Percentiles rank a stretch among this genome's conserved stretches.
Evolutionary conservation across 2,888 invertebrate species (phyloP).

Genomic region (Cenopis cana): DNA sequence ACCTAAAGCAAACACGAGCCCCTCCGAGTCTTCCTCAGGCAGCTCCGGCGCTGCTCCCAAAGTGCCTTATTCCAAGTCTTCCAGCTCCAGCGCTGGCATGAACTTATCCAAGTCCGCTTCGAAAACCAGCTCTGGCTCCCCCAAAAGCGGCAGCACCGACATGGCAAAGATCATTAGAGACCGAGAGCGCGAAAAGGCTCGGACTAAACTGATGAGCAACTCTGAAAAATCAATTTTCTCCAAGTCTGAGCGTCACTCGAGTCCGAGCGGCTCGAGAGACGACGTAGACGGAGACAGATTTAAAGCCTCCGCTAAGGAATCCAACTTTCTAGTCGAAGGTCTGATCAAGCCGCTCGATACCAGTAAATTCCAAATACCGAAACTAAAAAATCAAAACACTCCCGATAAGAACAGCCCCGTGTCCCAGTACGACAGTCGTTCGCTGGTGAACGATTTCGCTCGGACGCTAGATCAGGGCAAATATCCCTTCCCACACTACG

Average conservation of each 20-base stretch:
- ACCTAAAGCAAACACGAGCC: conserved; percentile 75
- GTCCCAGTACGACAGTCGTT: conserved; percentile 74
- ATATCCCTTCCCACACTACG: conserved; percentile 77
- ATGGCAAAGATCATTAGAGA: conserved; percentile 83
- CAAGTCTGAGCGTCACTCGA: conserved; percentile 87
- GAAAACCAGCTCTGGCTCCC: conserved; percentile 85
- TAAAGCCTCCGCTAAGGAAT: conserved; percentile 86
- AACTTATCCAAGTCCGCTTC: conserved; percentile 79
- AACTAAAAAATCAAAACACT: conserved; percentile 85
- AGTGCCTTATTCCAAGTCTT: conserved; percentile 81
- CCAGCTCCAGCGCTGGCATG: conserved; percentile 73
- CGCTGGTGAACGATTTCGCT: conserved; percentile 78
- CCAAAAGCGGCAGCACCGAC: conserved; percentile 86
- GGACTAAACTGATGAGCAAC: conserved; percentile 85
- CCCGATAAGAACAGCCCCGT: conserved; percentile 77
- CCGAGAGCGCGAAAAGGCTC: conserved; percentile 86
- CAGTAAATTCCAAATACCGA: conserved; percentile 95
- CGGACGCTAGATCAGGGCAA: conserved; percentile 76
- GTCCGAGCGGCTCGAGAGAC: conserved; percentile 87
- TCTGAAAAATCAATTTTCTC: conserved; percentile 88
- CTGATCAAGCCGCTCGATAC: conserved; percentile 91
- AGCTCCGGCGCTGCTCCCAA: conserved; percentile 66
- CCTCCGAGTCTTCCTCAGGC: conserved; percentile 67
- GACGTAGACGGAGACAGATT: conserved; percentile 87
- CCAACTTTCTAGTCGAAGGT: conserved; percentile 89